Conservation (phyloP, 2,888 invertebrate genomes). For the Mechanitis messenoides region DNA sequence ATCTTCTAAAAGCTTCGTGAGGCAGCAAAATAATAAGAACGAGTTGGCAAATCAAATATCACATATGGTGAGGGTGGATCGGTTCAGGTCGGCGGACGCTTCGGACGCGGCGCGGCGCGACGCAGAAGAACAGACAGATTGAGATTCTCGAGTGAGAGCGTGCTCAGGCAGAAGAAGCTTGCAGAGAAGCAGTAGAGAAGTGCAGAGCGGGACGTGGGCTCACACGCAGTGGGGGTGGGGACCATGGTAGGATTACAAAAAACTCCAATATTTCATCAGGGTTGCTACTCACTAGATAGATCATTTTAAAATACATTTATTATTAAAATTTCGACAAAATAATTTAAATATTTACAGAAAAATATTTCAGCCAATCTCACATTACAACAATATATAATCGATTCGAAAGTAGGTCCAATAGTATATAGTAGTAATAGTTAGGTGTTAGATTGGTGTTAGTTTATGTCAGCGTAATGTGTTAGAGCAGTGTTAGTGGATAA, state of each 20-base stretch:
- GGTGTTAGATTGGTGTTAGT: conserved; percentile 63
- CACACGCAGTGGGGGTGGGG: conserved; percentile 71
- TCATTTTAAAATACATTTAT: conserved; percentile 34
- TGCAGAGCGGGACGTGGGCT: conserved; percentile 75
- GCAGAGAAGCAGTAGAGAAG: conserved; percentile 77
- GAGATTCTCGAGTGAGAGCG: conserved; percentile 67
- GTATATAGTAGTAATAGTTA: conserved; percentile 40
- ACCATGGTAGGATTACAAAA: conserved; percentile 71
- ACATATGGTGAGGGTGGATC: conserved; percentile 47
- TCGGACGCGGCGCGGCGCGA: conserved; percentile 45
- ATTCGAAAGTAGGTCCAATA: conserved; percentile 40
- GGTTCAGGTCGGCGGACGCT: conserved; percentile 45
- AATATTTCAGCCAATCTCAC: conserved; percentile 27
- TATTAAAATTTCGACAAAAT: conserved; percentile 26
- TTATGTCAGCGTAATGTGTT: conserved; percentile 69
- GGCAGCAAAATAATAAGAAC: conserved; percentile 69
- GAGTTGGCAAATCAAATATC: conserved; percentile 62
- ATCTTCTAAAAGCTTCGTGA: conserved; percentile 62
- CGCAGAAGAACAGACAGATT: conserved; percentile 53
- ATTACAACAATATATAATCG: conserved; percentile 23
- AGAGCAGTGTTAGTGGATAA: conserved; percentile 67
- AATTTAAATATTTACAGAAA: conserved; percentile 25
- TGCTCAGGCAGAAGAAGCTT: conserved; percentile 76
- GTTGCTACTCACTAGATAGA: conserved; percentile 38
- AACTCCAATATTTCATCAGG: conserved; percentile 50